Conservation (phyloP, 2,888 invertebrate species). For the Neria commutata region DNA sequence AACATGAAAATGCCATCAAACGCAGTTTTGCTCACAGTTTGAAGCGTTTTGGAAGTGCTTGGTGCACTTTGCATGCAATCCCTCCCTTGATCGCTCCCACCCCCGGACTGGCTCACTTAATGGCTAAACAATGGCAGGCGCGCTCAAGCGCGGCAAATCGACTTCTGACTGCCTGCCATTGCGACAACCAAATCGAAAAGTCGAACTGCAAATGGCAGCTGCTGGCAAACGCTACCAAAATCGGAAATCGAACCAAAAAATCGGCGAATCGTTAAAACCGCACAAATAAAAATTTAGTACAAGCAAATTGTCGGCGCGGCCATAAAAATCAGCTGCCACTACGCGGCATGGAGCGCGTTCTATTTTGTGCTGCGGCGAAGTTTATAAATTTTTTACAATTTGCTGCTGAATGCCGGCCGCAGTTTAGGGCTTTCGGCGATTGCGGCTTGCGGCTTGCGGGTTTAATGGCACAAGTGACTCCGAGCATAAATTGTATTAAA, state of each 20-base stretch:
- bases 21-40: background rate
- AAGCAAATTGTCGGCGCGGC: slow-evolving; percentile 1
- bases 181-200: background rate
- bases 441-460: too few relatives aligned
- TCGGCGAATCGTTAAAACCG: slow-evolving; percentile 6
- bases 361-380: slow-evolving; percentile 4
- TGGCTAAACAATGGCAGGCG: too few relatives aligned
- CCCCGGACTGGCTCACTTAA: too few relatives aligned
- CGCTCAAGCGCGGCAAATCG: background rate
- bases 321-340: slow-evolving; percentile 14
- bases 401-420: background rate
- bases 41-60: background rate
- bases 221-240: too few relatives aligned
- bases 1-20: slow-evolving; percentile 19
- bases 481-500: too few relatives aligned
- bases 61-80: background rate
- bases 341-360: too few relatives aligned
- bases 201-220: background rate
- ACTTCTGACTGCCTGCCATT: slow-evolving; percentile 3
- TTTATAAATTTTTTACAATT: slow-evolving; percentile 1
- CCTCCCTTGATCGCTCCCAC: background rate
- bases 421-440: background rate
- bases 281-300: slow-evolving; percentile 3
- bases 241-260: background rate
- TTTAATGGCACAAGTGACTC: too few relatives aligned